Base-by-base conservation (phyloP, 2,797 vertebrate species). In the Holocentrus rufus region DNA sequence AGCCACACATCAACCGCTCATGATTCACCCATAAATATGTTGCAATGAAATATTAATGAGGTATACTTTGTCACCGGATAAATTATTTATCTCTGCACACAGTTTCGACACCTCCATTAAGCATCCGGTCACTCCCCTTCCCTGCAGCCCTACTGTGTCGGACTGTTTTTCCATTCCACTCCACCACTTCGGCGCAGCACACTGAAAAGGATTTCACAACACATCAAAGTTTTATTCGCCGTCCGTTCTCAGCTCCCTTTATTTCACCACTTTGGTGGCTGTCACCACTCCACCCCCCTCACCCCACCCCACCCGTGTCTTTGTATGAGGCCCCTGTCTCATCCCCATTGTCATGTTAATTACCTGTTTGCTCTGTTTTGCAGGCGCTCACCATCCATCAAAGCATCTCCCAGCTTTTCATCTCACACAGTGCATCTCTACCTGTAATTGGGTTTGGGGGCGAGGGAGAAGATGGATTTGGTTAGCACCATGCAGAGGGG, bases 401-500 rank as follows among this genome's bases (percentile, higher is more conserved):
- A 90, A 86, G 87, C 62, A 3, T 90, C 88, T 68, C 69, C 74
- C n/a, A 2, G 82, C 80, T 90, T 93, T 92, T 92, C 88, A 80
- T 90, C 83, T 90, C 34, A 34, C 54, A 44, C 72, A 72, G 81
- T 78, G 76, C 80, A 85, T 84, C 72, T 58, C 89, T 87, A 92
- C 92, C 93, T 95, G 88, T 88, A 89, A 92, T 90, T 82, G 65
- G 87, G 90, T 90, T 89, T 83, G 76, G 84, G 36, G 85, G n/a
- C 14, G 63, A 82, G 79, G 61, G 80, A 79, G 84, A 80, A 86
- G 88, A 89, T 88, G 80, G 88, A 90, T 92, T 91, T 91, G 78
- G 88, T 88, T 85, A 84, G 89, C 86, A 73, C 81, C 77, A 73
- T 81, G 77, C 82, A 78, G 79, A 80, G n/a, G 84, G 79, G 52